Percentiles rank a stretch among this genome's conserved stretches.
These are phyloP conservation scores for Pedicia rivosa DNA, from an alignment of 2,888 invertebrate genomes.

Conservation along the genomic window DNA sequence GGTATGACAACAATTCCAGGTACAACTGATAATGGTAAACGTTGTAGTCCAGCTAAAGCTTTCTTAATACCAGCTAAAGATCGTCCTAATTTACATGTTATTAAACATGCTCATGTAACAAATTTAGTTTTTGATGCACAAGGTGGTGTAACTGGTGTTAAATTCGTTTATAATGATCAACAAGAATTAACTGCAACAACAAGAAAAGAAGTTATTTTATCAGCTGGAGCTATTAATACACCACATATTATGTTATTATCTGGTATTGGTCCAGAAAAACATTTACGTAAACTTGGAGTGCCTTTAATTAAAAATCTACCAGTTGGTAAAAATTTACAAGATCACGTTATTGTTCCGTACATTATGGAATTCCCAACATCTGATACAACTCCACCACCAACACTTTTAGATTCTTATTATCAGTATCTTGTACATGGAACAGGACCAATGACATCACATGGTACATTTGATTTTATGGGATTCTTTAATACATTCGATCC, in stretches of 20 bases:
- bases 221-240: conserved; percentile 24
- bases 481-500: conserved; percentile 16
- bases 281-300: conserved; percentile 17
- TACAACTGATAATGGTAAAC: conserved; percentile 45
- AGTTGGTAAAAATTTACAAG: conserved; percentile 64
- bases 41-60: conserved; percentile 57
- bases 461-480: conserved; percentile 20
- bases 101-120: conserved; percentile 15
- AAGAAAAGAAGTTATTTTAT: conserved; percentile 21
- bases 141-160: conserved; percentile 4
- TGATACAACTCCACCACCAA: conserved; percentile 5
- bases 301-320: conserved; percentile 16
- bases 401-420: conserved; percentile 18
- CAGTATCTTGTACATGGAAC: conserved; percentile 33
- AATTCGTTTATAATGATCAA: conserved; percentile 10
- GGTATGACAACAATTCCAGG: conserved; percentile 51
- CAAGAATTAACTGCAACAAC: conserved; percentile 11
- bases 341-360: conserved; percentile 46
- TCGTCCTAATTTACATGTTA: conserved; percentile 18
- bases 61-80: conserved; percentile 38
- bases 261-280: conserved; percentile 21
- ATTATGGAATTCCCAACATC: conserved; percentile 26
- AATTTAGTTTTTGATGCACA: conserved; percentile 9
- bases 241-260: conserved; percentile 26
- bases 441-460: conserved; percentile 33